Base-by-base conservation (phyloP, 2,888 invertebrate species). In the Eurois occulta region DNA sequence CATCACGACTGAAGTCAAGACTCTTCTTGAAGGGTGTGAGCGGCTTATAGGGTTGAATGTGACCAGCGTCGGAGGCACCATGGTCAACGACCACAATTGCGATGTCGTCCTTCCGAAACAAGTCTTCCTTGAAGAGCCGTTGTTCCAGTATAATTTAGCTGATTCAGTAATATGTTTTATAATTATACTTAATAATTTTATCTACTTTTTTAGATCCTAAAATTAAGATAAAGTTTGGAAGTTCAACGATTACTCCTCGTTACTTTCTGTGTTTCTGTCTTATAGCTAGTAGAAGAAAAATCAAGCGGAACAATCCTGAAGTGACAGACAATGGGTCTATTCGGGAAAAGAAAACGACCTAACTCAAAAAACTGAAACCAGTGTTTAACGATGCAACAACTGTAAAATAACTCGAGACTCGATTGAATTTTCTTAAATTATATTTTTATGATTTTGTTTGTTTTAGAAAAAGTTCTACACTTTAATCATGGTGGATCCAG, bases 401-500 rank as follows among this genome's bases (percentile, higher is more conserved):
- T 6, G 18, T 43, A 28, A 32, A 38, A 28, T 35, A 46, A 38
- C 35, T 18, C 13, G 2, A 60, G 18, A 18, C 2, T 58, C 28
- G 10, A 62, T 35, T 28, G 3, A 13, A 41, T 38, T 21, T 41
- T 35, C 62, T 62, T 1, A 32, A 18, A 32, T 21, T 32, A 13
- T 28, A 7, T 70, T 21, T 16, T 21, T 32, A 18, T 60, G 1
- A 10, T 32, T 24, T 64, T 86, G 68, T 77, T 79, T 81, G 70
- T 94, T 93, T n/a, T 92, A 97, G 97, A 95, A 96, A 93, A 95
- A 95, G 87, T 95, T 94, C 84, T 97, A 97, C 88, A 95, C 97
- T 0, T 87, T 97, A 58, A 86, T 97, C n/a, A 91, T 97, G 91
- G 91, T 96, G 1, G 97, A 97, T 83, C 96, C 97, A 11, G 97